Evolutionary conservation across 1,140 invertebrate genomes (phyloP).

Genomic region (Ceratosolen solmsi): DNA sequence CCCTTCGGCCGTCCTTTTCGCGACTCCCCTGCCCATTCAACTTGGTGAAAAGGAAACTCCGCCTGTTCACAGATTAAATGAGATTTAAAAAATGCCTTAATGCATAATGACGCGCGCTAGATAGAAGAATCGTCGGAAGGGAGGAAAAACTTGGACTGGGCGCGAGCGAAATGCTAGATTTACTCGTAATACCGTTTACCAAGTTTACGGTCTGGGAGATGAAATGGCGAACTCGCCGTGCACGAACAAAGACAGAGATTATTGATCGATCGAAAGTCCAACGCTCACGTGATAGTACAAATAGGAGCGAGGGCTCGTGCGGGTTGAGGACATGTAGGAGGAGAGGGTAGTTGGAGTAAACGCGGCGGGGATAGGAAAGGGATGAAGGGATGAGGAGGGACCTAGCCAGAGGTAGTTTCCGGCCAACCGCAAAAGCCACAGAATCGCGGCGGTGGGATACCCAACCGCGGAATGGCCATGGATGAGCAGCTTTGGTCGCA

Average conservation of each 20-base stretch:
- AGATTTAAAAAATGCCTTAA: too few relatives aligned
- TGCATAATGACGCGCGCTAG: too few relatives aligned
- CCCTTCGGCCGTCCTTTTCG: too few relatives aligned
- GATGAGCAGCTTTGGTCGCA: slow-evolving; percentile 62
- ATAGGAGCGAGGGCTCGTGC: slow-evolving; percentile 2
- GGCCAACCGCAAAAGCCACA: slow-evolving; percentile 63
- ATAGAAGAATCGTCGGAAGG: neutral
- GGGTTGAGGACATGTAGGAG: too few relatives aligned
- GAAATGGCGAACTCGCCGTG: slow-evolving; percentile 4
- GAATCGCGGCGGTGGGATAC: slow-evolving; percentile 61
- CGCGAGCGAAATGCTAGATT: slow-evolving; percentile 23
- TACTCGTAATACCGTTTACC: slow-evolving; percentile 41
- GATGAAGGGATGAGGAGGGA: slow-evolving; percentile 43
- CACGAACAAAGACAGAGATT: slow-evolving; percentile 40
- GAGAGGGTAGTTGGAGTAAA: too few relatives aligned
- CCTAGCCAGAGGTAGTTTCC: slow-evolving; percentile 59
- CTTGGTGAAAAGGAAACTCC: too few relatives aligned
- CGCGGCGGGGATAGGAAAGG: neutral
- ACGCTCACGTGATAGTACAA: slow-evolving; percentile 28
- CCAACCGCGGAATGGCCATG: slow-evolving; percentile 63
- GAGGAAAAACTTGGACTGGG: neutral
- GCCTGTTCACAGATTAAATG: too few relatives aligned
- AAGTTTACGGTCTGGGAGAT: slow-evolving; percentile 5
- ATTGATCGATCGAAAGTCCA: slow-evolving; percentile 42
- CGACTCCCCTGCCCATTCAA: too few relatives aligned